These are phyloP conservation scores for Polypedilum vanderplanki DNA, from an alignment of 1,140 invertebrate genomes.

Conservation along the genomic window DNA sequence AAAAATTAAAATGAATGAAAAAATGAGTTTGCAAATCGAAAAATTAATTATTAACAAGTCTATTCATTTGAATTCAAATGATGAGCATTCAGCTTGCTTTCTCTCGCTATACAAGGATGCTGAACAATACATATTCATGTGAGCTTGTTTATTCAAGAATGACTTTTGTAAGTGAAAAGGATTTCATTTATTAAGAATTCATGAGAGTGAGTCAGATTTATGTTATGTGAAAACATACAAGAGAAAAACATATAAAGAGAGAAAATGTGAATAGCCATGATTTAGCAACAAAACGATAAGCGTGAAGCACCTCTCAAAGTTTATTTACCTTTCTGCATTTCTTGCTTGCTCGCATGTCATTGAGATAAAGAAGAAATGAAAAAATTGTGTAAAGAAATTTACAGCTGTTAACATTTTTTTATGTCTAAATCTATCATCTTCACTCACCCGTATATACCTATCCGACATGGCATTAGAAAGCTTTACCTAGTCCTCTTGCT, in stretches of 20 bases:
- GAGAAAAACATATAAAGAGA: not conserved
- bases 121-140: not conserved
- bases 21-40: conserved; percentile 10
- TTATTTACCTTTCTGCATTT: not conserved
- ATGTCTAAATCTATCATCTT: not conserved
- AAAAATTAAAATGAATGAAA: not conserved
- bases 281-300: not conserved
- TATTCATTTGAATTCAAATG: not conserved
- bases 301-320: not conserved
- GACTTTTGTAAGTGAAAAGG: conserved; percentile 17
- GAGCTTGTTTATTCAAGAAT: not conserved
- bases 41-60: conserved; percentile 7
- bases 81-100: not conserved
- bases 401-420: conserved; percentile 1
- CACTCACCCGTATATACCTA: no score
- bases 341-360: not conserved
- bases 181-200: conserved; percentile 20
- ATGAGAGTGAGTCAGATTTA: conserved; percentile 12
- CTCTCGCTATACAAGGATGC: not conserved
- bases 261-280: conserved; percentile 1
- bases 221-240: not conserved
- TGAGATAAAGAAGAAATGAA: not conserved
- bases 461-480: no score
- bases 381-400: not conserved
- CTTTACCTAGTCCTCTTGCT: no score